Percentiles rank a stretch among this genome's conserved stretches.
phyloP scores from a whole-genome alignment of 2,113 vertebrate genomes.

The Megaceryle maxima region DNA sequence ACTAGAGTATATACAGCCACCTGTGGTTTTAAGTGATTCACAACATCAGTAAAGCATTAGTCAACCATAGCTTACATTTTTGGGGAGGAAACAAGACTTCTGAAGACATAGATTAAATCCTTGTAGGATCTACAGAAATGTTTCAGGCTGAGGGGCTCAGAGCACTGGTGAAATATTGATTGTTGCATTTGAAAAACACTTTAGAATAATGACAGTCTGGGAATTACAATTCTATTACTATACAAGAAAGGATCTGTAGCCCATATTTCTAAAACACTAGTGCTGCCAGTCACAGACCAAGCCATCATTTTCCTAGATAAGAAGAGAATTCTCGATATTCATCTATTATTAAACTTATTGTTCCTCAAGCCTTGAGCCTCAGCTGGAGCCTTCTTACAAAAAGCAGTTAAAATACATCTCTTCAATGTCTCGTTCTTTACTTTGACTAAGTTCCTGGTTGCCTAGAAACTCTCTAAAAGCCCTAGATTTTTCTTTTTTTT shows the following conservation, averaged over 20 bases:
- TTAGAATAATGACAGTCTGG: neutral
- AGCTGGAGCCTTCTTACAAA: neutral
- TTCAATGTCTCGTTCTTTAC: neutral
- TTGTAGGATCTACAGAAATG: neutral
- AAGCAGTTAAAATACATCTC: neutral
- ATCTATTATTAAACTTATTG: neutral
- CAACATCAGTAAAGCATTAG: neutral
- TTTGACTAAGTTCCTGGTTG: slow-evolving; percentile 30
- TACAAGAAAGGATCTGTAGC: neutral
- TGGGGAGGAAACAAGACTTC: neutral
- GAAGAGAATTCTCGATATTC: neutral
- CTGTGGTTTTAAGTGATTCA: slow-evolving; percentile 8
- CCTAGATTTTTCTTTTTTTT: neutral
- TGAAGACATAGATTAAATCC: neutral
- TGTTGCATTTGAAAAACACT: neutral
- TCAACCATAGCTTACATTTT: neutral
- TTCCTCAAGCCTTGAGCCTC: slow-evolving; percentile 8
- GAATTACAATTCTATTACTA: neutral
- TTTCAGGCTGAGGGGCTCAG: neutral
- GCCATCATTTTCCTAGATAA: neutral
- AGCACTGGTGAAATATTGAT: neutral
- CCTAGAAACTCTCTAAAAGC: slow-evolving; percentile 44
- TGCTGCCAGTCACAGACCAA: neutral
- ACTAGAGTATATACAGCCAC: neutral
- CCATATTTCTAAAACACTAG: neutral